These are phyloP conservation scores for Sinocyclocheilus anshuiensis DNA, from an alignment of 2,113 vertebrate species.

Conservation along the genomic window DNA sequence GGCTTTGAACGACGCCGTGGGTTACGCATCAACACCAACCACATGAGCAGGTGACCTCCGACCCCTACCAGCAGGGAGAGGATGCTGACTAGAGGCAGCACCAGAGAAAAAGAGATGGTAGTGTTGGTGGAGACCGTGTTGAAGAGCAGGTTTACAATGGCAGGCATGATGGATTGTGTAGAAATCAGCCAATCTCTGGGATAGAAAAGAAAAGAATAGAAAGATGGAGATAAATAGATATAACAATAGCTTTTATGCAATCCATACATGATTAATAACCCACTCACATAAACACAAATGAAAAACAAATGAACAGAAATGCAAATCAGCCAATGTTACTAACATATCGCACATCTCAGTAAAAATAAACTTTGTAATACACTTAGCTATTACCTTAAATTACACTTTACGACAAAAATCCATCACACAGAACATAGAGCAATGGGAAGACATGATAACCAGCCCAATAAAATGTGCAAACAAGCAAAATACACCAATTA, in stretches of 20 bases:
- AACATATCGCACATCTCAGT: background rate
- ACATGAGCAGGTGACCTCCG: constrained; percentile 71
- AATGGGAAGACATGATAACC: background rate
- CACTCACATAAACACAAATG: too few relatives aligned
- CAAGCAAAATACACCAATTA: background rate
- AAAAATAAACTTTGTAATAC: background rate
- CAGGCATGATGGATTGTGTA: constrained; percentile 62
- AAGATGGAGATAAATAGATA: background rate
- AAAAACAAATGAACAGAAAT: background rate
- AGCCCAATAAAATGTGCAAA: background rate
- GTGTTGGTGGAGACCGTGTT: constrained; percentile 73
- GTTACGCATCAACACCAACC: constrained; percentile 70
- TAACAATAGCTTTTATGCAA: too few relatives aligned
- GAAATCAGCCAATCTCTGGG: background rate
- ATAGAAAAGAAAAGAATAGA: background rate
- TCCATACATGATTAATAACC: too few relatives aligned
- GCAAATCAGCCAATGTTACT: background rate
- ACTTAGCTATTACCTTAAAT: background rate
- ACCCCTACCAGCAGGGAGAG: constrained; percentile 68
- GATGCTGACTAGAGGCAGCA: constrained; percentile 69
- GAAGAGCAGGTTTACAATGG: constrained; percentile 75
- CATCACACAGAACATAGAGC: background rate
- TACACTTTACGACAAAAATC: background rate
- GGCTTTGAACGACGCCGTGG: constrained; percentile 66
- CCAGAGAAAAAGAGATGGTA: constrained; percentile 70